These are phyloP conservation scores for Temnothorax nylanderi DNA, from an alignment of 1,140 invertebrate genomes.

Conservation along the genomic window DNA sequence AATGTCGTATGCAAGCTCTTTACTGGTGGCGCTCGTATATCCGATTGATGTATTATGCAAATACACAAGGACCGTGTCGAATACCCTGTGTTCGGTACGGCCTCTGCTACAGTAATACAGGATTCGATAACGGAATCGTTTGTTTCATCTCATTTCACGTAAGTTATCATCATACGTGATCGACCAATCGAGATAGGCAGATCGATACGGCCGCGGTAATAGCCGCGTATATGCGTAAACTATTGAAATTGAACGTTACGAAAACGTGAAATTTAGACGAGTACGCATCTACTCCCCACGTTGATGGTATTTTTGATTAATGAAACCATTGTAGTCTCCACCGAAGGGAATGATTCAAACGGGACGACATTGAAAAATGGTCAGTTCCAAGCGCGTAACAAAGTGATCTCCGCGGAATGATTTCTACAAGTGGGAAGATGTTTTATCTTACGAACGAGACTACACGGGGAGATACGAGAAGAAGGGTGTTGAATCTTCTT, in stretches of 20 bases:
- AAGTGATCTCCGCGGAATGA: conserved; percentile 9
- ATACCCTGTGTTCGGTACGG: not conserved
- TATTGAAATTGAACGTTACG: not conserved
- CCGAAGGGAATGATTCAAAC: not conserved
- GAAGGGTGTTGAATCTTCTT: not conserved
- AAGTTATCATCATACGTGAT: not conserved
- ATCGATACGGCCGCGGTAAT: not conserved
- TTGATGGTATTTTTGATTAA: conserved; percentile 16
- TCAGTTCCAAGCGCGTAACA: not conserved
- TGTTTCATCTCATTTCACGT: conserved; percentile 13
- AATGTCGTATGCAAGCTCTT: conserved; percentile 33
- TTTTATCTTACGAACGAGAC: conserved; percentile 16
- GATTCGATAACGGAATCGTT: conserved; percentile 23
- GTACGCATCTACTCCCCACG: not conserved
- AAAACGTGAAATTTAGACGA: not conserved
- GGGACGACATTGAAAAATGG: conserved; percentile 2
- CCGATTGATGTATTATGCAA: conserved; percentile 33
- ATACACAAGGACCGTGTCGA: not conserved
- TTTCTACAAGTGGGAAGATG: not conserved
- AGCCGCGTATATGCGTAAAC: not conserved
- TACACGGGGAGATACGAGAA: not conserved
- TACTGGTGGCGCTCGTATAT: not conserved
- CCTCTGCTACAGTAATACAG: not conserved
- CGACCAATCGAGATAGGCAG: not conserved
- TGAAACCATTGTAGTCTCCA: not conserved